Conservation (phyloP, 1,140 invertebrate genomes). For the Apolygus lucorum region DNA sequence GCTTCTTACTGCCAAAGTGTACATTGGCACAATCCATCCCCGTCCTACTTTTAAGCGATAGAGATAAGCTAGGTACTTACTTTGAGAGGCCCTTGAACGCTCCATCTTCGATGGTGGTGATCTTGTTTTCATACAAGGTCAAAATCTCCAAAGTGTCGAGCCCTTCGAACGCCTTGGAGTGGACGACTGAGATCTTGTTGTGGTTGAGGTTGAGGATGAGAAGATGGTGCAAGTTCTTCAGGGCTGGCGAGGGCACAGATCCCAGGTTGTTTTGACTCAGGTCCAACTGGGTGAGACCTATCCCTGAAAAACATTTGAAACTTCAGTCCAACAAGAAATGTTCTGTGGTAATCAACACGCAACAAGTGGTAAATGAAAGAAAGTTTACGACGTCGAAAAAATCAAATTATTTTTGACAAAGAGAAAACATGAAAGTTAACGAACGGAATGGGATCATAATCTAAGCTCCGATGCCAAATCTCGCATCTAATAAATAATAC, state of each 20-base stretch:
- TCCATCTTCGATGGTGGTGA: slow-evolving; percentile 62
- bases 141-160: slow-evolving; percentile 77
- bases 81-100: slow-evolving; percentile 77
- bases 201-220: slow-evolving; percentile 83
- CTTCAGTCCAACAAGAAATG: slow-evolving; percentile 10
- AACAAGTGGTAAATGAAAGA: no score
- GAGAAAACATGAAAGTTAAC: no score
- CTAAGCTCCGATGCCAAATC: no score
- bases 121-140: slow-evolving; percentile 79
- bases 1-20: neutral
- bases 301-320: slow-evolving; percentile 47
- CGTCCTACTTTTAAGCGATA: neutral
- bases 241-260: slow-evolving; percentile 66
- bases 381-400: no score
- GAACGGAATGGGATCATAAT: no score
- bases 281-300: slow-evolving; percentile 71
- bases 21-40: neutral
- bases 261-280: slow-evolving; percentile 69
- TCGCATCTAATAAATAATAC: no score
- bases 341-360: no score
- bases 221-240: slow-evolving; percentile 68
- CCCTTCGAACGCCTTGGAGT: slow-evolving; percentile 68
- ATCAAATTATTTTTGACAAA: no score
- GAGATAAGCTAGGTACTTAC: slow-evolving; percentile 46
- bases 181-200: slow-evolving; percentile 69